Conservation (phyloP, 2,888 invertebrate species). For the Petrophora chlorosata region DNA sequence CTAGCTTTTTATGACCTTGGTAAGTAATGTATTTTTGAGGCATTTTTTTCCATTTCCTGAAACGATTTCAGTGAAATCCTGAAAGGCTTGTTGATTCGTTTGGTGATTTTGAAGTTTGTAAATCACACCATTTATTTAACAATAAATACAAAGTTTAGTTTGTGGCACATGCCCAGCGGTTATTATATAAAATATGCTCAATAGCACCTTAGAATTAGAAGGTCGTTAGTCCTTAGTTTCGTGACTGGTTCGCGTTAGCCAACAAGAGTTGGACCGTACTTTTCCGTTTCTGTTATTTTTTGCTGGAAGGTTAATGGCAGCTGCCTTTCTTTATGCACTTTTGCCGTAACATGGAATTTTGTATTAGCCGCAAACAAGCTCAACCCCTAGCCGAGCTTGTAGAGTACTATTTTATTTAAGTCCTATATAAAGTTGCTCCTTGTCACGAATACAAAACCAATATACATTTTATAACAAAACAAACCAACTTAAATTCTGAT, state of each 20-base stretch:
- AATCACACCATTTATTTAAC: too few relatives aligned
- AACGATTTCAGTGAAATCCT: too few relatives aligned
- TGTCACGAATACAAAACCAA: constrained; percentile 7
- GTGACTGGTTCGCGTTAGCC: constrained; percentile 40
- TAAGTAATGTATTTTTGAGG: too few relatives aligned
- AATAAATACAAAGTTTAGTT: too few relatives aligned
- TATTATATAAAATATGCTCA: constrained; percentile 8
- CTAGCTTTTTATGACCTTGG: too few relatives aligned
- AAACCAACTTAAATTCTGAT: too few relatives aligned
- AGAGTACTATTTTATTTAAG: constrained; percentile 11
- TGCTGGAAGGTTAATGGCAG: constrained; percentile 37
- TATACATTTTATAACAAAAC: too few relatives aligned
- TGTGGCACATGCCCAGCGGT: too few relatives aligned
- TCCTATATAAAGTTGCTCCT: background rate
- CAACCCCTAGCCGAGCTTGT: background rate
- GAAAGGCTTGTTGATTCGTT: too few relatives aligned
- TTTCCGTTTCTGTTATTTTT: constrained; percentile 42
- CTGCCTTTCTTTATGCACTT: constrained; percentile 33
- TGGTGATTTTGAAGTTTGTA: too few relatives aligned
- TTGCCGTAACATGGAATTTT: constrained; percentile 19
- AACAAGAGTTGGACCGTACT: constrained; percentile 39
- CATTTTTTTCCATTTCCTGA: too few relatives aligned
- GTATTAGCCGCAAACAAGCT: constrained; percentile 11
- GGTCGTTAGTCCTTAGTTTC: constrained; percentile 31
- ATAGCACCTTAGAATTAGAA: constrained; percentile 19